phyloP scores from a whole-genome alignment of 1,140 invertebrate species.

The Nebria ingens region DNA sequence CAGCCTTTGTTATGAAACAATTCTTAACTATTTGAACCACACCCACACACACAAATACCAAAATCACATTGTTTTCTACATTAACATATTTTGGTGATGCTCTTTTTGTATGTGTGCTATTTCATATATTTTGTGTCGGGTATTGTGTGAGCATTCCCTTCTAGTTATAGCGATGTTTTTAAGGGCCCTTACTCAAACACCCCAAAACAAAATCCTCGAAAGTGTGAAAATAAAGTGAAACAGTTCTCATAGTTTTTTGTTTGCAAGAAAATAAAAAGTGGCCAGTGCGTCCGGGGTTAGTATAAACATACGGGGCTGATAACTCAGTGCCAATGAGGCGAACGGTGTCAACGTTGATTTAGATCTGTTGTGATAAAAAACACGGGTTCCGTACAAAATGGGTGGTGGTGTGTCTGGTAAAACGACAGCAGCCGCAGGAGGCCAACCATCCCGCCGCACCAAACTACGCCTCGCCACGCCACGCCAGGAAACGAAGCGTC shows the following conservation, averaged over 20 bases:
- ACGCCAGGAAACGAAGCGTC: not conserved
- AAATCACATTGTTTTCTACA: too few relatives aligned
- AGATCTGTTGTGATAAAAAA: slow-evolving; percentile 9
- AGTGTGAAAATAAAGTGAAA: not conserved
- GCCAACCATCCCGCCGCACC: not conserved
- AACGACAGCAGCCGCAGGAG: slow-evolving; percentile 3
- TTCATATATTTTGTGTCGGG: too few relatives aligned
- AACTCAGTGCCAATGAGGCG: slow-evolving; percentile 7
- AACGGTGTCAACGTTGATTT: slow-evolving; percentile 8
- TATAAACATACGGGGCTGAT: slow-evolving; percentile 2
- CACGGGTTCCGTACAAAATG: not conserved
- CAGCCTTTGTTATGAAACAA: too few relatives aligned
- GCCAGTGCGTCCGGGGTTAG: not conserved
- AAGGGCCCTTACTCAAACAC: too few relatives aligned
- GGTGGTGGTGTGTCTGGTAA: not conserved
- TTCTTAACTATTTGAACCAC: too few relatives aligned
- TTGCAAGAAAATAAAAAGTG: not conserved
- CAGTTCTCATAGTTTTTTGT: not conserved
- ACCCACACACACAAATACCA: too few relatives aligned
- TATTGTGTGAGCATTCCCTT: too few relatives aligned
- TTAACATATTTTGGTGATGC: too few relatives aligned
- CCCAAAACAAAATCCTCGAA: too few relatives aligned
- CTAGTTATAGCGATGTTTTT: too few relatives aligned
- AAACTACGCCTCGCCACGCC: not conserved
- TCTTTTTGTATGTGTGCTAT: too few relatives aligned